phyloP scores from a whole-genome alignment of 2,888 invertebrate genomes.

The Smittia sp. region DNA sequence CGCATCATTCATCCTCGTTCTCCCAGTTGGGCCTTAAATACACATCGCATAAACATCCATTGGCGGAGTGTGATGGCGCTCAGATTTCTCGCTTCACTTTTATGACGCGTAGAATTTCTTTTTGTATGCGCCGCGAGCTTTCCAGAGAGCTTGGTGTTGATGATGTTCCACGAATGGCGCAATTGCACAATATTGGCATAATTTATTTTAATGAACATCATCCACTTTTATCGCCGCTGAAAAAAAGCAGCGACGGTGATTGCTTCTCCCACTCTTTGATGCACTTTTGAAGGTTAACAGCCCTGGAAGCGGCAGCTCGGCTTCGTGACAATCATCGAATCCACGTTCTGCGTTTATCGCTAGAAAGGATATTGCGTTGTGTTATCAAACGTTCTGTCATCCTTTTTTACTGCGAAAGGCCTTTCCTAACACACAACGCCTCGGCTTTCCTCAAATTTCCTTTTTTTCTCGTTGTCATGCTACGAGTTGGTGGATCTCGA shows the following conservation, averaged over 20 bases:
- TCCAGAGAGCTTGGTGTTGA: not conserved
- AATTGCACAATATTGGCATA: constrained; percentile 38
- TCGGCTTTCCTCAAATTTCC: not conserved
- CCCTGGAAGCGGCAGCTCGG: no score
- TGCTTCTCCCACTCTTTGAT: not conserved
- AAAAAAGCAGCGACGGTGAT: not conserved
- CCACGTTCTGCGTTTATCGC: not conserved
- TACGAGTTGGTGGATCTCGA: not conserved
- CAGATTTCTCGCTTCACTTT: constrained; percentile 10
- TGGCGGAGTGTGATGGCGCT: not conserved
- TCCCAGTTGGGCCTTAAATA: constrained; percentile 4
- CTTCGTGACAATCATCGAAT: not conserved
- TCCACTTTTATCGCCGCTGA: constrained; percentile 16
- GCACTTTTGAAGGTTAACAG: not conserved
- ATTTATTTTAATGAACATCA: constrained; percentile 41
- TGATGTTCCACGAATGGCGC: not conserved
- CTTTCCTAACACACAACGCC: not conserved
- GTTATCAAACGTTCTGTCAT: not conserved
- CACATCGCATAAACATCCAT: constrained; percentile 13
- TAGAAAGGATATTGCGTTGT: not conserved
- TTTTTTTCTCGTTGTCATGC: not conserved
- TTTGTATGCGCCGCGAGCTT: not conserved
- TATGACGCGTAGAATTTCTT: not conserved
- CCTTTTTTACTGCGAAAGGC: not conserved
- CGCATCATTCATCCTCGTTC: constrained; percentile 28